Evolutionary conservation across 2,797 vertebrate species (phyloP).

Genomic region (Manis pentadactyla): DNA sequence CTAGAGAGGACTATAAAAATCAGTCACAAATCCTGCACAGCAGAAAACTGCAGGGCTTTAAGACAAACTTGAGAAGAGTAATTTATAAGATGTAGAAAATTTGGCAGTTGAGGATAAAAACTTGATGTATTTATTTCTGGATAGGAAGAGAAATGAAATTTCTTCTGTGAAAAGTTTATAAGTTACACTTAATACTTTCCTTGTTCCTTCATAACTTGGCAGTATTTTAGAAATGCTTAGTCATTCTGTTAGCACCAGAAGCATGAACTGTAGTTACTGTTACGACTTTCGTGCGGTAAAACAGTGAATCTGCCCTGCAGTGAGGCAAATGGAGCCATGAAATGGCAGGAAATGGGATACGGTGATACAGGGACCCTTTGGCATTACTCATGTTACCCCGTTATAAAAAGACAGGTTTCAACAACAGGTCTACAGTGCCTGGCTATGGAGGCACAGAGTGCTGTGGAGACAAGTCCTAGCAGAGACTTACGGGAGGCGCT

Average conservation of each 20-base stretch:
- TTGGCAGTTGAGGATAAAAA: background rate
- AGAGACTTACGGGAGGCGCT: conserved; percentile 90
- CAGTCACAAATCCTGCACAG: background rate
- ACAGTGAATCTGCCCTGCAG: background rate
- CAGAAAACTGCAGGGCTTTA: background rate
- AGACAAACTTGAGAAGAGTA: conserved; percentile 2
- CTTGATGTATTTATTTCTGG: conserved; percentile 12
- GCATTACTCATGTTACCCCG: background rate
- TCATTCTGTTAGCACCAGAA: background rate
- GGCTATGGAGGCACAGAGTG: fast-evolving
- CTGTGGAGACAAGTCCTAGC: fast-evolving
- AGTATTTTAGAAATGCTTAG: background rate
- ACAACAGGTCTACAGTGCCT: background rate
- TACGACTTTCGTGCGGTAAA: background rate
- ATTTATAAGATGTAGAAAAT: background rate
- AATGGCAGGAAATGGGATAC: background rate
- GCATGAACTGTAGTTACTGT: background rate
- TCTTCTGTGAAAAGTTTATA: background rate
- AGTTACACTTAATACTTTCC: background rate
- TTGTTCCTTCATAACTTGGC: background rate
- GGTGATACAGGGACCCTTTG: background rate
- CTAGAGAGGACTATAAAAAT: background rate
- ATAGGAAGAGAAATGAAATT: background rate
- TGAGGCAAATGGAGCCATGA: background rate
- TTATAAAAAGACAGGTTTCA: background rate